A percentile compares a stretch with the other conserved stretches of the same genome.
phyloP scores from a whole-genome alignment of 2,113 vertebrate species.

The Trichechus manatus region DNA sequence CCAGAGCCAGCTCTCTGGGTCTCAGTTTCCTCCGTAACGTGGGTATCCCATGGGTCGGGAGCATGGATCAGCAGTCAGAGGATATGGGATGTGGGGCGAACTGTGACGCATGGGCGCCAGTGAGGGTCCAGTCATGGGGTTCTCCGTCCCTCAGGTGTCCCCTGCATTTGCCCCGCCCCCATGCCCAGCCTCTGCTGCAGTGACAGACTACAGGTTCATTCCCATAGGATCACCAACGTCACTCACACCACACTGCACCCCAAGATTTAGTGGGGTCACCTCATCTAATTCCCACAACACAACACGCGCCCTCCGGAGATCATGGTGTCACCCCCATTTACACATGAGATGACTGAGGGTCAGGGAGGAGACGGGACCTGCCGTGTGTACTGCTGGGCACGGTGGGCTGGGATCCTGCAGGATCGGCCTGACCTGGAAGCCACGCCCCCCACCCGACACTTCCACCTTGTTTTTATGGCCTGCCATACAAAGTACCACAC shows the following conservation, averaged over 20 bases:
- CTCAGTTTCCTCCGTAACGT: background rate
- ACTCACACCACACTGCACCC: background rate
- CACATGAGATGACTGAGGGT: rapidly evolving
- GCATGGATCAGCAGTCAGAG: background rate
- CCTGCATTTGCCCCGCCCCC: rapidly evolving
- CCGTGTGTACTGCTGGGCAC: background rate
- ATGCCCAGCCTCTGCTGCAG: background rate
- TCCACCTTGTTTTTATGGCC: no score
- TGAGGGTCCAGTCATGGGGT: background rate
- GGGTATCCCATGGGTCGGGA: rapidly evolving
- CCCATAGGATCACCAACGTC: background rate
- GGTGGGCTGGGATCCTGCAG: rapidly evolving
- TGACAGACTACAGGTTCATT: background rate
- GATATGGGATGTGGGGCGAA: background rate
- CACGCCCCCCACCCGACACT: background rate
- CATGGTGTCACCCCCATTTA: background rate
- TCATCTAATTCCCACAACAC: background rate
- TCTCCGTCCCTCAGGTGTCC: background rate
- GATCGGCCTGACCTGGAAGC: background rate
- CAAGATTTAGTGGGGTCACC: background rate
- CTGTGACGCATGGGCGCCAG: rapidly evolving
- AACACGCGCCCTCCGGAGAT: background rate
- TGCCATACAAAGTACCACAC: no score
- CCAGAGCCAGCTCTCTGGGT: background rate
- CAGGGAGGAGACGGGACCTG: background rate